Evolutionary conservation across 2,113 vertebrate genomes (phyloP).

Genomic region (Paramormyrops kingsleyae): DNA sequence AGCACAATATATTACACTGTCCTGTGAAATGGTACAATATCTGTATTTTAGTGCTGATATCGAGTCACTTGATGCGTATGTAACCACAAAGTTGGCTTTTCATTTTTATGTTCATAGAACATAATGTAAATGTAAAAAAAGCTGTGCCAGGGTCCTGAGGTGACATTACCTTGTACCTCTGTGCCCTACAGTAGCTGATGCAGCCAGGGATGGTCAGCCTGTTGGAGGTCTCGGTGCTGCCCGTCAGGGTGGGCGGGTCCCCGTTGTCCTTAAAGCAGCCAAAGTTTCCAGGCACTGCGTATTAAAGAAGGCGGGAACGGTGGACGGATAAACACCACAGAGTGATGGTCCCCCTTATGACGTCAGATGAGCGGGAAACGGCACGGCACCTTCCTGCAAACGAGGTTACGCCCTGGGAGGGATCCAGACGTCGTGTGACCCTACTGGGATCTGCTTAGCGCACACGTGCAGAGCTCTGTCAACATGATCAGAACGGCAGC

Average conservation of each 20-base stretch:
- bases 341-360: not conserved
- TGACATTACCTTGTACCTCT: conserved; percentile 80
- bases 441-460: not conserved
- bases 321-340: conserved; percentile 28
- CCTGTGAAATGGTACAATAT: not conserved
- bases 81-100: not conserved
- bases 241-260: conserved; percentile 80
- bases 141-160: not conserved
- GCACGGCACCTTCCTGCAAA: not conserved
- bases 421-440: not conserved
- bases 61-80: not conserved
- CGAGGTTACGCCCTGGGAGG: not conserved
- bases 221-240: conserved; percentile 82
- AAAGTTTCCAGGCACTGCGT: conserved; percentile 85
- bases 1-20: not conserved
- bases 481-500: not conserved
- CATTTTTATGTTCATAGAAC: not conserved
- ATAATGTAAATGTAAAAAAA: no score
- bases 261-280: conserved; percentile 93
- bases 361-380: not conserved
- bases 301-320: not conserved
- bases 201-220: conserved; percentile 91
- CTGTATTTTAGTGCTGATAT: not conserved
- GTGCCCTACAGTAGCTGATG: conserved; percentile 85
- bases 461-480: not conserved